Evolutionary conservation across 2,113 vertebrate genomes (phyloP).

Genomic region (Dryoscopus gambensis): DNA sequence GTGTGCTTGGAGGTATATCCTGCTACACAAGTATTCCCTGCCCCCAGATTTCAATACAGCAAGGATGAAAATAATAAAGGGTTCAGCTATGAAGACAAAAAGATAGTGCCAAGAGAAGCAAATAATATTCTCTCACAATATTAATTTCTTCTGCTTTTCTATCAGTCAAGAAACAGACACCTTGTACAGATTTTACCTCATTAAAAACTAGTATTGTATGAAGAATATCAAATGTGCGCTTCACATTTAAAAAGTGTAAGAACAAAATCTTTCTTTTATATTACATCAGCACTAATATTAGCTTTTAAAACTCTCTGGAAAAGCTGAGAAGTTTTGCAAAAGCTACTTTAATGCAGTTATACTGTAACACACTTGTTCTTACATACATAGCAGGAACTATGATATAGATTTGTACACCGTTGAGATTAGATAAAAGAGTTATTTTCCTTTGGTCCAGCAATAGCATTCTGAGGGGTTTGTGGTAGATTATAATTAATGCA

Average conservation of each 20-base stretch:
- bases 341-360: neutral
- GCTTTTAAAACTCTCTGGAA: neutral
- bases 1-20: neutral
- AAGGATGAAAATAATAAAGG: neutral
- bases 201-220: slow-evolving; percentile 13
- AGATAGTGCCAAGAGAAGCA: neutral
- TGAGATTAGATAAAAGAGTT: neutral
- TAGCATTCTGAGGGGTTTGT: neutral
- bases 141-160: slow-evolving; percentile 24
- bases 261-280: slow-evolving; percentile 8
- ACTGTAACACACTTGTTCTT: neutral
- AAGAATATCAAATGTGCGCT: neutral
- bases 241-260: neutral
- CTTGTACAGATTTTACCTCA: slow-evolving; percentile 1
- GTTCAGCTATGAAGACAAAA: neutral
- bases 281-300: neutral
- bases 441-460: neutral
- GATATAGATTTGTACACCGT: neutral
- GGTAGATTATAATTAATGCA: neutral
- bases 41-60: neutral
- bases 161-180: neutral
- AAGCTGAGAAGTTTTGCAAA: neutral
- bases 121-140: neutral
- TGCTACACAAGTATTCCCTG: neutral
- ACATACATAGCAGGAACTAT: neutral